phyloP scores from a whole-genome alignment of 2,888 invertebrate species.

The Dryobota labecula region DNA sequence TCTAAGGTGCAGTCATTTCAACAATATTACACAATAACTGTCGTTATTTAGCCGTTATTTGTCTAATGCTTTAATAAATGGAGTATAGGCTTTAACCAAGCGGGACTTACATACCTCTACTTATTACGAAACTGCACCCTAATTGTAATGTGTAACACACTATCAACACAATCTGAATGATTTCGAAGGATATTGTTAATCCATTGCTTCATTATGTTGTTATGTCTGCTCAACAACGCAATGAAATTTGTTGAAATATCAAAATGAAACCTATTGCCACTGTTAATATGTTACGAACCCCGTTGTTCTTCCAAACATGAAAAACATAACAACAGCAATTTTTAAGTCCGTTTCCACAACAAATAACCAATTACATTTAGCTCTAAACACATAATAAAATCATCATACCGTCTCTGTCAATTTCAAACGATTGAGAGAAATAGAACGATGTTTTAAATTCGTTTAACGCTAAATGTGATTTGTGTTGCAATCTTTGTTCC shows the following conservation, averaged over 20 bases:
- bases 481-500: not conserved
- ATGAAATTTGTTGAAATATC: no score
- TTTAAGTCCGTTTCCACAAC: not conserved
- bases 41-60: no score
- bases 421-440: not conserved
- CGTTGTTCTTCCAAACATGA: conserved; percentile 14
- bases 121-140: conserved; percentile 17
- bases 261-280: no score
- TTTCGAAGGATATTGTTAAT: no score
- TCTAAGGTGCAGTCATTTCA: no score
- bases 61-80: no score
- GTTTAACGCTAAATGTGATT: not conserved
- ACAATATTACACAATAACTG: no score
- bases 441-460: not conserved
- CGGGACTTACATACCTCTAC: conserved; percentile 22
- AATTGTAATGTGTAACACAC: no score
- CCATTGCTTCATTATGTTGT: no score
- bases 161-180: no score
- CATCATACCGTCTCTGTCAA: not conserved
- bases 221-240: no score
- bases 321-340: not conserved
- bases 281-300: no score
- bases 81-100: conserved; percentile 11
- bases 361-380: not conserved
- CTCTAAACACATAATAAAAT: not conserved